Conservation (phyloP, 2,113 vertebrate species). For the Myrmecophaga tridactyla region DNA sequence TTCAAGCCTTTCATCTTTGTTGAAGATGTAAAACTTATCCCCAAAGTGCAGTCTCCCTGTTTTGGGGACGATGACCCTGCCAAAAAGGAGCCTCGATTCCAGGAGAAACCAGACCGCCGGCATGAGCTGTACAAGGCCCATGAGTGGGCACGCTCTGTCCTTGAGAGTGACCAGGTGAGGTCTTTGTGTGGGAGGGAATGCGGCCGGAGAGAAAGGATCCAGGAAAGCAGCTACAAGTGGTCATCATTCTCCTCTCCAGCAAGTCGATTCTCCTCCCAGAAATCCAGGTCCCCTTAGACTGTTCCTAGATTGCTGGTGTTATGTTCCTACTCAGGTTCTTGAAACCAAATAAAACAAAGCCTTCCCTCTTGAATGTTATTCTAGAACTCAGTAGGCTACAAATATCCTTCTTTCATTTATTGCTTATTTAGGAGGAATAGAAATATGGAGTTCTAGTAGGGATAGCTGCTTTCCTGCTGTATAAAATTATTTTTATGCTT, state of each 20-base stretch:
- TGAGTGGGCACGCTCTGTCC: constrained; percentile 80
- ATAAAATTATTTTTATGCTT: background rate
- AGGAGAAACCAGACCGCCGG: constrained; percentile 85
- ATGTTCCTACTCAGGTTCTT: background rate
- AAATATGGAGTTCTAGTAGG: background rate
- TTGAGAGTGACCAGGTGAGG: constrained; percentile 84
- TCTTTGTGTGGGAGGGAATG: rapidly evolving
- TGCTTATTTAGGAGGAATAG: background rate
- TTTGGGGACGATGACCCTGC: constrained; percentile 85
- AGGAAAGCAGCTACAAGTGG: rapidly evolving
- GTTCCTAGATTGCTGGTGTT: background rate
- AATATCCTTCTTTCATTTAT: background rate
- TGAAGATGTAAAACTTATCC: constrained; percentile 85
- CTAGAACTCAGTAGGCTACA: background rate
- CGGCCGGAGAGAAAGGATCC: rapidly evolving
- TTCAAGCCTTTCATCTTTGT: constrained; percentile 92
- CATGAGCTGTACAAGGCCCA: constrained; percentile 88
- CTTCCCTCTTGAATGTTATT: background rate
- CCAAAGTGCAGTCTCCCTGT: constrained; percentile 86
- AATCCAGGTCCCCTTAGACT: background rate
- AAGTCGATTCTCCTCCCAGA: background rate
- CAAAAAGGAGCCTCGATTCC: constrained; percentile 86
- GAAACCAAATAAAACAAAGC: background rate
- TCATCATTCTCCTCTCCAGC: rapidly evolving
- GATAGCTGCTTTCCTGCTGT: background rate